phyloP scores from a whole-genome alignment of 2,113 vertebrate genomes.

The Maylandia zebra region DNA sequence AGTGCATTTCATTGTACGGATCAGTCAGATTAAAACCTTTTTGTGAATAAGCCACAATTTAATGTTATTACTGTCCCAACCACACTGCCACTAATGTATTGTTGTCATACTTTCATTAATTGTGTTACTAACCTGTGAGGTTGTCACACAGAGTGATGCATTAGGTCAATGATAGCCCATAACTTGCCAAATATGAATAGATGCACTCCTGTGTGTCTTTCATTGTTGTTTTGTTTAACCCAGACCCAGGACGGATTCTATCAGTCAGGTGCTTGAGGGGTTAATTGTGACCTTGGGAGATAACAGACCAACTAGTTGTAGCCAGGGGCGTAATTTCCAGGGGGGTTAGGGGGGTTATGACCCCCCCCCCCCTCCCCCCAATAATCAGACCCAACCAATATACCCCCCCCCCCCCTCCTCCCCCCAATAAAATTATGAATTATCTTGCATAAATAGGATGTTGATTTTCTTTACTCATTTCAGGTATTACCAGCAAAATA shows the following conservation, averaged over 20 bases:
- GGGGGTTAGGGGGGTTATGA: neutral
- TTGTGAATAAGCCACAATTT: neutral
- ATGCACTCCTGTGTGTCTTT: neutral
- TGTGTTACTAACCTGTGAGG: neutral
- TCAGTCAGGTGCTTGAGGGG: neutral
- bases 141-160: neutral
- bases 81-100: neutral
- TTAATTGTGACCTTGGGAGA: slow-evolving; percentile 6
- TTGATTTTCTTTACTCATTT: neutral
- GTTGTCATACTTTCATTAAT: neutral
- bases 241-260: neutral
- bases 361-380: no score
- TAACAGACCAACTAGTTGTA: neutral
- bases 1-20: neutral
- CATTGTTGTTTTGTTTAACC: neutral
- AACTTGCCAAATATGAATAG: neutral
- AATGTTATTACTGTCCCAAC: neutral
- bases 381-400: no score
- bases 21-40: neutral
- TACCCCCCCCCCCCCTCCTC: rapidly evolving
- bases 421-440: neutral
- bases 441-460: neutral
- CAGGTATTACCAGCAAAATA: neutral
- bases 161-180: neutral
- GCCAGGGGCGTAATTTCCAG: neutral